Evolutionary conservation across 30 jellyfish, hydroid and myxozoan genomes (phyloP).

Genomic region (Turritopsis rubra): DNA sequence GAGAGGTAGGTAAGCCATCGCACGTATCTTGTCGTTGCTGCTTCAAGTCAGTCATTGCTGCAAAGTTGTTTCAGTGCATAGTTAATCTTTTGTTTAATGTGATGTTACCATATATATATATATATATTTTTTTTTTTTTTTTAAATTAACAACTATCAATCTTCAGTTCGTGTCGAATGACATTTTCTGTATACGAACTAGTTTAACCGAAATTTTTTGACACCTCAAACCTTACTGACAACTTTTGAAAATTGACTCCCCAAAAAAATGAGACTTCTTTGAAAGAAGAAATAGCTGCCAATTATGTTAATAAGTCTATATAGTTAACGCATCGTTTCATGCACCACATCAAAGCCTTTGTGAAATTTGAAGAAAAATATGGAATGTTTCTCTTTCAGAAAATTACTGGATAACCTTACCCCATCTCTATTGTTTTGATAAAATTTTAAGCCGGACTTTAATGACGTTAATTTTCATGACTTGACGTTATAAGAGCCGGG

Average conservation of each 20-base stretch:
- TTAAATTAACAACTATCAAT: too few relatives aligned
- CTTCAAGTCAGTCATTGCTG: not conserved
- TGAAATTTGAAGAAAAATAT: not conserved
- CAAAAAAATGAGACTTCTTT: not conserved
- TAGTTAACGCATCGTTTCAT: not conserved
- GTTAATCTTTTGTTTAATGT: not conserved
- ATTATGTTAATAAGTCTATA: not conserved
- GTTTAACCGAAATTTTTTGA: not conserved
- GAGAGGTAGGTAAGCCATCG: not conserved
- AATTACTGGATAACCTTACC: too few relatives aligned
- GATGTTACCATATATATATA: too few relatives aligned
- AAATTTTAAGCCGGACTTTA: too few relatives aligned
- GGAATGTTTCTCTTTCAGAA: not conserved
- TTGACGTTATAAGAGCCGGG: too few relatives aligned
- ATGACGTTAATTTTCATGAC: too few relatives aligned
- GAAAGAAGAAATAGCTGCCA: not conserved
- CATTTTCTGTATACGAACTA: not conserved
- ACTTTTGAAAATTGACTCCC: not conserved
- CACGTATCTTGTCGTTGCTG: not conserved
- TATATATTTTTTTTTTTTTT: too few relatives aligned
- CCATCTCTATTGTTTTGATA: too few relatives aligned
- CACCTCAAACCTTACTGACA: not conserved
- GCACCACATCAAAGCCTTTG: not conserved
- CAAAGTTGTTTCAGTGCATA: not conserved
- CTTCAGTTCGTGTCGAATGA: not conserved